phyloP scores from a whole-genome alignment of 2,113 vertebrate genomes.

The Zapornia atra region DNA sequence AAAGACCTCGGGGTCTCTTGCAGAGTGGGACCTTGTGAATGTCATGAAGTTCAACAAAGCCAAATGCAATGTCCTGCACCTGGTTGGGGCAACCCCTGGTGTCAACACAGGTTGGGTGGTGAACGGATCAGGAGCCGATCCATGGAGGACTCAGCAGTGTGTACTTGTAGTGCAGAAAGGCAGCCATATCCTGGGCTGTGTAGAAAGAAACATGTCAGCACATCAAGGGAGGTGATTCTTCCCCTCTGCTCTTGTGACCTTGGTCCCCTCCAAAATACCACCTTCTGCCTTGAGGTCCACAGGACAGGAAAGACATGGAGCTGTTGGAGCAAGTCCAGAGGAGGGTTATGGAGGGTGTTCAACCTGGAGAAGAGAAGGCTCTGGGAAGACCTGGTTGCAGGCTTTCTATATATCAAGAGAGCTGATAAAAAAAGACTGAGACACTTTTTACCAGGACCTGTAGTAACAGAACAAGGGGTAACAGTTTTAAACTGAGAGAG shows the following conservation, averaged over 20 bases:
- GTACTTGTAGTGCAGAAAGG: background rate
- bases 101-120: too few relatives aligned
- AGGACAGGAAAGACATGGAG: background rate
- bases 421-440: background rate
- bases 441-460: background rate
- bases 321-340: background rate
- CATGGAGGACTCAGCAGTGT: background rate
- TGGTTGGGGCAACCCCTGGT: background rate
- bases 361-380: background rate
- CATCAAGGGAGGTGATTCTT: background rate
- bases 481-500: background rate
- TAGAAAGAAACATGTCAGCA: background rate
- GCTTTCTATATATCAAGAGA: background rate
- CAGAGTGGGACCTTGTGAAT: background rate
- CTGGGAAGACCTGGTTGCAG: too few relatives aligned
- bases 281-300: too few relatives aligned
- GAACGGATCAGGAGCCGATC: background rate
- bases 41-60: background rate
- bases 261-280: background rate
- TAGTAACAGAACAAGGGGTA: background rate
- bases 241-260: background rate
- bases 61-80: background rate
- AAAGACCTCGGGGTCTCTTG: background rate
- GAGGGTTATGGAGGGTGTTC: background rate
- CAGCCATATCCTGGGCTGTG: background rate